These are phyloP conservation scores for Invenusta paracnida DNA, from an alignment of 2,888 invertebrate genomes.

Conservation along the genomic window DNA sequence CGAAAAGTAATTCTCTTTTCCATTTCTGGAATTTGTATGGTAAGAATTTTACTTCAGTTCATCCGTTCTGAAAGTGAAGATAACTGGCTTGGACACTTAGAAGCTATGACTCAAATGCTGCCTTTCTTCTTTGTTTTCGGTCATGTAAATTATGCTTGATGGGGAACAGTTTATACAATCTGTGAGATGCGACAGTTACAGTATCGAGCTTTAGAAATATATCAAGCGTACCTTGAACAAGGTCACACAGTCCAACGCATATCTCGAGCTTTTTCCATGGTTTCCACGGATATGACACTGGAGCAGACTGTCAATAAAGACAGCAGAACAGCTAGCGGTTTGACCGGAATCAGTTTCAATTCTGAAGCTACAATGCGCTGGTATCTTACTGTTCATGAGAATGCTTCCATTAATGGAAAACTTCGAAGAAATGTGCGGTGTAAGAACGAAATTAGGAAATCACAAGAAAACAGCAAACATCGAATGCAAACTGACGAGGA, in stretches of 20 bases:
- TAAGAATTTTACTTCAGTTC: conserved; percentile 1
- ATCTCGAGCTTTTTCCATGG: conserved; percentile 34
- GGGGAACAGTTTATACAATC: neutral
- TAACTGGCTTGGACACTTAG: conserved; percentile 10
- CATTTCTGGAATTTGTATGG: conserved; percentile 7
- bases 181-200: neutral
- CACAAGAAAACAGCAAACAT: conserved; percentile 3
- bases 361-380: conserved; percentile 42
- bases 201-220: neutral
- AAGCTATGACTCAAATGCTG: conserved; percentile 17
- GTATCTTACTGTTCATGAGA: conserved; percentile 36
- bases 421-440: conserved; percentile 37
- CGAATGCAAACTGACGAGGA: conserved; percentile 22
- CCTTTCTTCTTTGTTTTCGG: neutral
- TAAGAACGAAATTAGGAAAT: neutral
- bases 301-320: conserved; percentile 43
- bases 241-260: conserved; percentile 19
- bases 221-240: neutral
- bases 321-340: conserved; percentile 43
- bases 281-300: conserved; percentile 43
- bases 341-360: conserved; percentile 39
- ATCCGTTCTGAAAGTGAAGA: conserved; percentile 4
- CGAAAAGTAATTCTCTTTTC: neutral
- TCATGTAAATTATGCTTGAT: neutral
- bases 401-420: conserved; percentile 34